Evolutionary conservation across 2,888 invertebrate species (phyloP).

Genomic region (Macrosoma leucophasiata): DNA sequence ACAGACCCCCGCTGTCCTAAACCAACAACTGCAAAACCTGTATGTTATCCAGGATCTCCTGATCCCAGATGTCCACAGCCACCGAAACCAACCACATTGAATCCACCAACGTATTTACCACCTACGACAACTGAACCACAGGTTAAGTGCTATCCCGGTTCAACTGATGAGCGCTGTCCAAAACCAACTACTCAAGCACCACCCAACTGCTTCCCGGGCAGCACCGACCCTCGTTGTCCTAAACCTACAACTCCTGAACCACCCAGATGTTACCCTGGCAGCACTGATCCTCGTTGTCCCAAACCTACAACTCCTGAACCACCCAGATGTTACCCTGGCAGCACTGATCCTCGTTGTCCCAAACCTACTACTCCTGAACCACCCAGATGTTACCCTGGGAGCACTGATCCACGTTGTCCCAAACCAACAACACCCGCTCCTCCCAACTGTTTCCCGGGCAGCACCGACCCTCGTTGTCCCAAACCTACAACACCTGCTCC

Average conservation of each 20-base stretch:
- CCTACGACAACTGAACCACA: constrained; percentile 35
- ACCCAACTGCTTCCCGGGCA: constrained; percentile 35
- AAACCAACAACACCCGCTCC: constrained; percentile 27
- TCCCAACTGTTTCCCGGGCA: constrained; percentile 32
- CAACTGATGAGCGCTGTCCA: constrained; percentile 34
- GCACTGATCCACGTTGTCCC: constrained; percentile 43
- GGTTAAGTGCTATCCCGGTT: constrained; percentile 41
- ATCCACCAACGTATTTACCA: constrained; percentile 31
- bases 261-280: no score
- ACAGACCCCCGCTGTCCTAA: no score
- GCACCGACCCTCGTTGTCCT: constrained; percentile 36
- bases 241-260: constrained; percentile 35
- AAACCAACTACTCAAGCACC: constrained; percentile 22
- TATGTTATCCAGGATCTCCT: no score
- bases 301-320: constrained; percentile 31
- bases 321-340: constrained; percentile 33
- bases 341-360: constrained; percentile 43
- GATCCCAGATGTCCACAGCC: no score
- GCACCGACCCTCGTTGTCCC: constrained; percentile 24
- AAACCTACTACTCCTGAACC: constrained; percentile 32
- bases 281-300: constrained; percentile 36
- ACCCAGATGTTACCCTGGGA: no score
- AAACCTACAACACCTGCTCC: constrained; percentile 23
- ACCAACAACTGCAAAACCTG: no score
- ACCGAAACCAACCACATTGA: constrained; percentile 31